Conservation (phyloP, 2,113 vertebrate genomes). For the Vicugna pacos region DNA sequence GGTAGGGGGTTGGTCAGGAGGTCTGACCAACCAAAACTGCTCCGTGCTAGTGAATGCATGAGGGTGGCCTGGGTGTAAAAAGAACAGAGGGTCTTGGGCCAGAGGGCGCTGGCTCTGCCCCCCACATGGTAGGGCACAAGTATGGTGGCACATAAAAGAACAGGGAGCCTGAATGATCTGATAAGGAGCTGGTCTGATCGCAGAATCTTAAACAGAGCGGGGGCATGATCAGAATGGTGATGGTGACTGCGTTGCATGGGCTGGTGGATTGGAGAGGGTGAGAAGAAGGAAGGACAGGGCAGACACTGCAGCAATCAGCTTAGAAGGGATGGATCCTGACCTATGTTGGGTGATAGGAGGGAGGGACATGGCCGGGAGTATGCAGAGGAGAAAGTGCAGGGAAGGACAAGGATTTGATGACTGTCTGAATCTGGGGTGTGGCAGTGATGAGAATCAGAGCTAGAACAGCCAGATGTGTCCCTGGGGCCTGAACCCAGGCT, state of each 20-base stretch:
- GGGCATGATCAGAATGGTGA: background rate
- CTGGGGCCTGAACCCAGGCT: background rate
- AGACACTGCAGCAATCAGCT: background rate
- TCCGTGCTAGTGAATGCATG: fast-evolving
- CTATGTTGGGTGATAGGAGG: fast-evolving
- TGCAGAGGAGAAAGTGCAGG: background rate
- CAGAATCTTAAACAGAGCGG: slow-evolving; percentile 7
- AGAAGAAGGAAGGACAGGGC: background rate
- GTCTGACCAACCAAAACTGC: background rate
- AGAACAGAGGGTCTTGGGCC: background rate
- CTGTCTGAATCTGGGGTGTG: background rate
- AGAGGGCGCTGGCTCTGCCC: background rate
- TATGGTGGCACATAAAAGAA: background rate
- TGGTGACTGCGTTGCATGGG: fast-evolving
- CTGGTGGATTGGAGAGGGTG: background rate
- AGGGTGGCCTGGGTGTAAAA: background rate
- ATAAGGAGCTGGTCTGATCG: background rate
- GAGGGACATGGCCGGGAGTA: background rate
- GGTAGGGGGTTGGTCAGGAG: background rate
- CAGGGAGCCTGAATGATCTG: background rate
- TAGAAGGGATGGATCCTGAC: background rate
- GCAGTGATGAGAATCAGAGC: background rate
- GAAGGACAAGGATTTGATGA: background rate
- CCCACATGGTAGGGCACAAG: background rate
- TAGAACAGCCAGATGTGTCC: background rate